Evolutionary conservation across 1,140 invertebrate species (phyloP), one percentile per base, ranked within the genome.

Genomic region (Cyclina sinensis): DNA sequence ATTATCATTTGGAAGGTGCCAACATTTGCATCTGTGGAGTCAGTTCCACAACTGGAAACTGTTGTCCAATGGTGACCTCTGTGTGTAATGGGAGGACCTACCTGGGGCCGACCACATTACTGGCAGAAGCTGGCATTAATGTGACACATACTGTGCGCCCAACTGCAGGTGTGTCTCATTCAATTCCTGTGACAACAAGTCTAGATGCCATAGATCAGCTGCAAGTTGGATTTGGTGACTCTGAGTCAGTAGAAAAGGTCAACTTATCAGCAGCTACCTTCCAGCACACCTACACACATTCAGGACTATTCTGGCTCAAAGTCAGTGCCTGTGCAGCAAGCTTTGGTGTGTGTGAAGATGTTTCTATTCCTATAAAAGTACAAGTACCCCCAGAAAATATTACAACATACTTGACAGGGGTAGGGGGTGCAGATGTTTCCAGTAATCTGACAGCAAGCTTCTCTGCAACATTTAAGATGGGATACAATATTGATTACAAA

Each of bases 11-110:
- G 30, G 30, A 68, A 24, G 43, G 48, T 12, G 2, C 37, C 0
- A 48, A 27, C n/a, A 48, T 70, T 30, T 87, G 85, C 32, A 16
- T 87, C 7, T 87, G 85, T 70, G 85, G 85, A 3, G 16, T 54
- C 18, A 54, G n/a, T 32, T 7, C 46, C 1, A n/a, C n/a, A 30
- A 7, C 21, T 24, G 4, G 4, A n/a, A 5, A 48, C n/a, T 87
- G 85, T 35, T 87, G 85, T 70, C 74, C 74, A 32, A 43, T 46
- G 12, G 76, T 80, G 21, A 80, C 4, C 0, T 14, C 18, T 24
- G 0, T 9, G 0, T 87, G 85, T 54, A 37, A 37, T 1, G 37
- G 21, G 18, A 79, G 32, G 54, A 3, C 27, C 1, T 87, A 65
- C 37, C 54, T 78, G 12, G 76, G 43, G 21, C 59, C 59, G 0